Percentiles rank a stretch among this genome's conserved stretches.
Evolutionary conservation across 2,113 vertebrate species (phyloP).

Genomic region (Tragelaphus scriptus): DNA sequence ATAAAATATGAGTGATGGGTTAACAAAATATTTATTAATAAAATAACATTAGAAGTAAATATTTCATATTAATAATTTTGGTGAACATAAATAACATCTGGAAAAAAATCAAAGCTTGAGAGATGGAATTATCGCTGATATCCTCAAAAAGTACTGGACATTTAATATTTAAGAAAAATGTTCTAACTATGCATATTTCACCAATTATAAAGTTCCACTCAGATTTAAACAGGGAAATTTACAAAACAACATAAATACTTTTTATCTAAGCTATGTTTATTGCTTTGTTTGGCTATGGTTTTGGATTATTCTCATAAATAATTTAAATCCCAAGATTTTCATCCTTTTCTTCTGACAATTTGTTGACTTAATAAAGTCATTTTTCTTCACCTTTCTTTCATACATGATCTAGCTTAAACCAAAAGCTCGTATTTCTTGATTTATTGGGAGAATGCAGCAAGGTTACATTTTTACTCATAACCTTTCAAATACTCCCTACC

Average conservation of each 20-base stretch:
- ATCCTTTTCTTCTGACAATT: neutral
- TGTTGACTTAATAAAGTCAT: neutral
- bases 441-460: neutral
- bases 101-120: neutral
- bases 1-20: neutral
- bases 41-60: neutral
- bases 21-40: neutral
- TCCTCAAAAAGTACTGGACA: neutral
- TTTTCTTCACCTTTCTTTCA: neutral
- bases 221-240: neutral
- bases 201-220: neutral
- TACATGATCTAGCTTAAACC: neutral
- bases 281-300: neutral
- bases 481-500: neutral
- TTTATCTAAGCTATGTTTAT: neutral
- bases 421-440: neutral
- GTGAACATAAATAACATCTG: constrained; percentile 1
- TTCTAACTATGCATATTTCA: neutral
- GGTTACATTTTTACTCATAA: neutral
- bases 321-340: neutral
- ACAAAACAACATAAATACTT: neutral
- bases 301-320: neutral
- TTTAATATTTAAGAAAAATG: neutral
- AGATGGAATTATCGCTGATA: neutral
- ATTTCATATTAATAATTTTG: neutral